Conservation (phyloP, 2,797 vertebrate genomes). For the Hemitrygon akajei region DNA sequence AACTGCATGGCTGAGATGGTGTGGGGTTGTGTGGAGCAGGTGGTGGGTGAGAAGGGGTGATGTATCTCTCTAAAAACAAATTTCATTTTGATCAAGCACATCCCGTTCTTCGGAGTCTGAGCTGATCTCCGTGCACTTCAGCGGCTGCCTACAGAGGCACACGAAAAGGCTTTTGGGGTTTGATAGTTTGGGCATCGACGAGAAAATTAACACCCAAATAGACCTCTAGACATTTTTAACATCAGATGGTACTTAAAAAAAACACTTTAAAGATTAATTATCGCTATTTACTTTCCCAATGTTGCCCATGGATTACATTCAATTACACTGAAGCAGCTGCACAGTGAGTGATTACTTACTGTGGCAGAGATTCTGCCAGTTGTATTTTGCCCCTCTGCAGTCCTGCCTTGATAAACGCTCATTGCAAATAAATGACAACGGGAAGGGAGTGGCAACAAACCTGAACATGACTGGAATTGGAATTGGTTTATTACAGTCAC, state of each 20-base stretch:
- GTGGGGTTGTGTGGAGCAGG: too few relatives aligned
- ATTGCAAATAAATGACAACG: background rate
- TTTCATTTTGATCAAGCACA: too few relatives aligned
- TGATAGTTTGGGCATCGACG: background rate
- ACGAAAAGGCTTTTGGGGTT: background rate
- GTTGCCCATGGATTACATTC: constrained; percentile 12
- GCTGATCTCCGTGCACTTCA: background rate
- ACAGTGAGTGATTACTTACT: background rate
- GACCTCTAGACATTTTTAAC: background rate
- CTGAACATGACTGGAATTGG: too few relatives aligned
- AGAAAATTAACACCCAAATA: constrained; percentile 24
- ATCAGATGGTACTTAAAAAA: background rate
- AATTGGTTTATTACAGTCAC: too few relatives aligned
- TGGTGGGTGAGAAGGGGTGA: too few relatives aligned
- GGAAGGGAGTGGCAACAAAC: background rate
- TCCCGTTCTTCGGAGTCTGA: background rate
- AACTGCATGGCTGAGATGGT: background rate
- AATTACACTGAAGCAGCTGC: background rate
- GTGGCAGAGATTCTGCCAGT: background rate
- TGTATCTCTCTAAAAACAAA: background rate
- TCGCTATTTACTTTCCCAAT: background rate
- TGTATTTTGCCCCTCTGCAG: background rate
- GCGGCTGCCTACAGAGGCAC: background rate
- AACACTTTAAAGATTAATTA: constrained; percentile 28
- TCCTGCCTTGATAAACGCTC: background rate